Percentiles rank a stretch among this genome's conserved stretches.
phyloP scores from a whole-genome alignment of 2,113 vertebrate genomes.

The Tragulus kanchil region DNA sequence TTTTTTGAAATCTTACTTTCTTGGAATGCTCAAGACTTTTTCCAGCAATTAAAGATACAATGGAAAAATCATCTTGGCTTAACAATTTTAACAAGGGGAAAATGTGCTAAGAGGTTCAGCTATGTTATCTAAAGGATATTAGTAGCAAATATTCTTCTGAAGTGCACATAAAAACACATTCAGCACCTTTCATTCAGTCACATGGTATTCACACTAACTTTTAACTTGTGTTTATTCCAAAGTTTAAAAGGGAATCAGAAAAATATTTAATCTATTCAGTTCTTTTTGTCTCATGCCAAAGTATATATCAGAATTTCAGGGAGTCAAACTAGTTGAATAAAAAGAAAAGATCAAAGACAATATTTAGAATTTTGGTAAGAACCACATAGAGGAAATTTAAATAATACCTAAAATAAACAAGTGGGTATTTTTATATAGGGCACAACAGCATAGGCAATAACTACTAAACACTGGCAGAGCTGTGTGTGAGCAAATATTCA shows the following conservation, averaged over 20 bases:
- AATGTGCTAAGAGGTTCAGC: neutral
- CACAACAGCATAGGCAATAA: neutral
- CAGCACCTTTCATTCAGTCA: conserved; percentile 19
- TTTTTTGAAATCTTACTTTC: neutral
- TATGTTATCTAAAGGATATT: conserved; percentile 17
- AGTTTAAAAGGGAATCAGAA: conserved; percentile 71
- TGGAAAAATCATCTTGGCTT: conserved; percentile 5
- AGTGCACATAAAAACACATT: conserved; percentile 36
- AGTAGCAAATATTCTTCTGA: conserved; percentile 31
- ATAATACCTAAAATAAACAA: conserved; percentile 70
- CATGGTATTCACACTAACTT: conserved; percentile 58
- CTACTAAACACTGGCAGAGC: neutral
- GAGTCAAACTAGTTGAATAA: conserved; percentile 51
- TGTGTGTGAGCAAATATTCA: neutral
- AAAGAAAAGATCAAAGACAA: conserved; percentile 75
- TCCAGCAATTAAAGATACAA: conserved; percentile 68
- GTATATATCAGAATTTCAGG: conserved; percentile 59
- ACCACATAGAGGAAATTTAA: conserved; percentile 64
- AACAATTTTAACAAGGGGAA: conserved; percentile 55
- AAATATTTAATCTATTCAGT: conserved; percentile 67
- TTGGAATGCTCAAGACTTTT: conserved; percentile 47
- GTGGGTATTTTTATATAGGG: neutral
- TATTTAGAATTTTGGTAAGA: conserved; percentile 63
- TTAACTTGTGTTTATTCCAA: conserved; percentile 61
- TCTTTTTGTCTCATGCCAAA: conserved; percentile 73